Base-by-base conservation (phyloP, 2,888 invertebrate genomes). In the Heliothis peltigera region DNA sequence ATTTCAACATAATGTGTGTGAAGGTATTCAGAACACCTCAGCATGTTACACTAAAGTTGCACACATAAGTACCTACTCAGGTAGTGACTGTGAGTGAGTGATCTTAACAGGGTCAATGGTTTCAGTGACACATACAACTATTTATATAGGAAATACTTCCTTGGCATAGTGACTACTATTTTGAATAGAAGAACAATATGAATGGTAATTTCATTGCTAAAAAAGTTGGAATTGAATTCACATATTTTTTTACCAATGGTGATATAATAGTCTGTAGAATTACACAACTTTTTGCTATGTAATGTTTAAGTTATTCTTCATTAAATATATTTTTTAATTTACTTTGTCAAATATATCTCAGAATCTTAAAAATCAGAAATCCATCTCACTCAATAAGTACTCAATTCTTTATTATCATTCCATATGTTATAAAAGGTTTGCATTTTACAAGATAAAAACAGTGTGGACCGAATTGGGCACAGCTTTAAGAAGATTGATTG, bases 101-200 rank as follows among this genome's bases (percentile, higher is more conserved):
- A 32, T 55, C 49, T 57, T 17, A 43, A 21, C 51, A 70, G 64
- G 57, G 43, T 75, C 64, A 75, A 35, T 64, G 59, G 48, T 70
- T 72, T 70, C 35, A 42, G 43, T 64, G 64, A 70, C 58, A 72
- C 64, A 56, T 47, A 52, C 18, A 54, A 51, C 47, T 53, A 56
- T 55, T 60, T 32, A 44, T 68, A 55, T 32, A 32, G 12, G 10
- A 25, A 5, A 52, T 48, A 53, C 52, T 46, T 8, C 55, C 25
- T 60, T 56, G 44, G 25, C 39, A 35, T 53, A 49, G 25, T 47
- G 56, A 53, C 58, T 43, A 32, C 35, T 18, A 43, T 25, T 8
- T 19, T 8, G 8, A 17, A 54, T 4, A 4, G 12, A 3, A 32
- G 42, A 65, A 32, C 43, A 28, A 4, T n/a, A 10, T 18, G 15